Evolutionary conservation across 2,888 invertebrate genomes (phyloP).

Genomic region (Pantelozetes paolii): DNA sequence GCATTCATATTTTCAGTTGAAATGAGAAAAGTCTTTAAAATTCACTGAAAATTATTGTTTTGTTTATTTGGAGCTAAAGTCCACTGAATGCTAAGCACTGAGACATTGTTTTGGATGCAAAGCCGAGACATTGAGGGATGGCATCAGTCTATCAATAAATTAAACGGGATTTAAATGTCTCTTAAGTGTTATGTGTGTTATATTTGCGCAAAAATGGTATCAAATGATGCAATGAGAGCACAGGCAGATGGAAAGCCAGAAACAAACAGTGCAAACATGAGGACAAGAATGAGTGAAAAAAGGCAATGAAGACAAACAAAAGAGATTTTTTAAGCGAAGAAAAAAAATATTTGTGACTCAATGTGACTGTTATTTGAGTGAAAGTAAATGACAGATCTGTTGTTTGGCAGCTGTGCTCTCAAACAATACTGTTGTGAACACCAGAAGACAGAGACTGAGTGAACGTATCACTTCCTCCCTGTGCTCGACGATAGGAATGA

Average conservation of each 20-base stretch:
- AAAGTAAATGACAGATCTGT: slow-evolving; percentile 28
- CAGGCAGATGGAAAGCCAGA: not conserved
- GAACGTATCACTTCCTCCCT: slow-evolving; percentile 10
- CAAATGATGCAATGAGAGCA: not conserved
- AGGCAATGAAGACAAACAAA: not conserved
- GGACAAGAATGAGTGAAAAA: not conserved
- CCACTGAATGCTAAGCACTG: not conserved
- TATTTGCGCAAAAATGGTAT: not conserved
- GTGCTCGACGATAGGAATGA: not conserved
- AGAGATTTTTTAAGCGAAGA: slow-evolving; percentile 13
- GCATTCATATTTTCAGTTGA: no score
- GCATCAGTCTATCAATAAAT: slow-evolving; percentile 6
- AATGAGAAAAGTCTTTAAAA: no score
- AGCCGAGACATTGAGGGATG: not conserved
- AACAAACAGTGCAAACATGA: not conserved
- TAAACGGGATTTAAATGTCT: slow-evolving; percentile 4
- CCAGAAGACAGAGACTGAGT: not conserved
- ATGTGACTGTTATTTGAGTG: slow-evolving; percentile 16
- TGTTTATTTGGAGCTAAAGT: not conserved
- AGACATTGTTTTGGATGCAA: not conserved
- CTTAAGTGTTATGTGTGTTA: slow-evolving; percentile 21
- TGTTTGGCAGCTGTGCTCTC: slow-evolving; percentile 28
- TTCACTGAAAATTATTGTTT: no score
- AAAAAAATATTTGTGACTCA: slow-evolving; percentile 16
- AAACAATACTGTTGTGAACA: not conserved